Base-by-base conservation (phyloP, 92 coral and sea anemone species). In the Montipora capitata region DNA sequence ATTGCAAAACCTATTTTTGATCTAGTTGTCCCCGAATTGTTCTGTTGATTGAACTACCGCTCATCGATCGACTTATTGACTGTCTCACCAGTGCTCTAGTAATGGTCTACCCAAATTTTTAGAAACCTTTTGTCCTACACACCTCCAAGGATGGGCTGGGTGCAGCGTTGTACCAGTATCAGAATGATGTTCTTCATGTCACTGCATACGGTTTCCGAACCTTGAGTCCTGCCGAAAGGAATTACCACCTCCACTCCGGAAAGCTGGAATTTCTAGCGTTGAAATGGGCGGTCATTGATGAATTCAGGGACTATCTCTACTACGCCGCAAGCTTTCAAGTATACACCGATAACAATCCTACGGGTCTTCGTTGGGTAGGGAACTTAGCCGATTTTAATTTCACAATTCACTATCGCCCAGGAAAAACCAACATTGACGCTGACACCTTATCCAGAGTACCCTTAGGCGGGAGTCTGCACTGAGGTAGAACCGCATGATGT, bases 331-430 rank as follows among this genome's bases (percentile, higher is more conserved):
- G 44, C 4, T 76, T 76, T 38, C 51, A 18, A 4, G 90, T 86
- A 35, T 77, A 20, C 41, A 86, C 85, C 8, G 90, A 56, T 18
- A 86, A 78, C 76, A 86, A 86, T 59, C 76, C 87, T n/a, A 87
- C 91, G 2, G 87, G 91, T 41, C 87, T 79, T 16, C 87, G 82
- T 10, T 87, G 87, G 87, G 45, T 87, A 8, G 86, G 86, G 8
- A 87, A 87, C 3, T 49, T 86, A 4, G 90, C 90, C 2, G 85
- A 86, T 14, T 87, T 87, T 68, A 87, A 78, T 58, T 87, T 87
- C 17, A 73, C 81, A 7, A 87, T 87, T 81, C 27, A 70, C 11
- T 87, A 80, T 49, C 80, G 91, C 12, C 91, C 87, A 2, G 81
- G 87, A 35, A 87, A 78, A 59, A 59, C 27, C 27, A 27, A 27